Conservation (phyloP, 2,113 vertebrate genomes). For the Pituophis catenifer region DNA sequence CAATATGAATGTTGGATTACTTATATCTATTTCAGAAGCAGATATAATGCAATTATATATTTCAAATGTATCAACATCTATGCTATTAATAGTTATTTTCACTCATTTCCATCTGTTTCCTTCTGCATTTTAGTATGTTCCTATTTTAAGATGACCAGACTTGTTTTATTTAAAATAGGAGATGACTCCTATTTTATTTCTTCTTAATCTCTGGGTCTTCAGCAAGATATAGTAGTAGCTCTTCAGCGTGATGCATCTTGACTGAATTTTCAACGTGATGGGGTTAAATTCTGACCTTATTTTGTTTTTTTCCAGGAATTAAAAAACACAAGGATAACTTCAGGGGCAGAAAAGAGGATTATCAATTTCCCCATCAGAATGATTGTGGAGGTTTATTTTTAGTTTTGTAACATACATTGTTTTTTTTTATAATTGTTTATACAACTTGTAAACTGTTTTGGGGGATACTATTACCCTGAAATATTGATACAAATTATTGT, state of each 20-base stretch:
- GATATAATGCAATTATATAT: neutral
- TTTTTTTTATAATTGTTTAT: neutral
- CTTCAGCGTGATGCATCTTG: neutral
- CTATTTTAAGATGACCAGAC: neutral
- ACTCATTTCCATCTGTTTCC: neutral
- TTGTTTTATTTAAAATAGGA: neutral
- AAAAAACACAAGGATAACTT: neutral
- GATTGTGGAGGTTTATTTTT: neutral
- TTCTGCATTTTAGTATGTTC: neutral
- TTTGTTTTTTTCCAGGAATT: neutral
- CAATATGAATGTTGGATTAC: constrained; percentile 31
- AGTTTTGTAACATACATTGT: neutral
- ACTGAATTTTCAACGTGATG: neutral
- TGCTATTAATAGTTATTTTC: neutral
- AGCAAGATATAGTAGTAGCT: neutral
- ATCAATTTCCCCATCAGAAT: neutral
- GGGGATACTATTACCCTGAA: neutral
- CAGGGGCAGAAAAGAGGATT: neutral
- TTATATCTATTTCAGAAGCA: neutral
- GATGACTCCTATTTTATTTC: neutral
- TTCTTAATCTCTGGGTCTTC: neutral
- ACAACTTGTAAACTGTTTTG: neutral
- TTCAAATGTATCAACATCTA: neutral
- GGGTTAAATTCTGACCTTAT: neutral
- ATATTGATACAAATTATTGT: neutral